A percentile compares a stretch with the other conserved stretches of the same genome.
phyloP scores from a whole-genome alignment of 2,797 vertebrate species.

The Sebastes alutus region DNA sequence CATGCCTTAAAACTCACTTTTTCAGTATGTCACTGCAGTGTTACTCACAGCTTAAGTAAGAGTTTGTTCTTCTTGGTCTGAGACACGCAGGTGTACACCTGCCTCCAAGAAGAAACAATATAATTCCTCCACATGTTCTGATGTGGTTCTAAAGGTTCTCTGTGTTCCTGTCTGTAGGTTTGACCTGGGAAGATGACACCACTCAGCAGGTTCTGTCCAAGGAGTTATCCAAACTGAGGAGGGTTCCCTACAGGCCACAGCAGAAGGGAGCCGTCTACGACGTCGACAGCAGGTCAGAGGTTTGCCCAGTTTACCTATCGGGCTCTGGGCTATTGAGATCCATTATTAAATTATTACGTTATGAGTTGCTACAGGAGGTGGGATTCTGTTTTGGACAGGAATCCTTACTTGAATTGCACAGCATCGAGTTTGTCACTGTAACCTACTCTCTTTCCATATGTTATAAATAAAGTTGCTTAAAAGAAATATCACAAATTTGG shows the following conservation, averaged over 20 bases:
- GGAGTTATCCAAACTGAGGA: constrained; percentile 87
- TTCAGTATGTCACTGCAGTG: background rate
- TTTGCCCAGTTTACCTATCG: background rate
- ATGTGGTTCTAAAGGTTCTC: background rate
- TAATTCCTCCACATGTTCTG: background rate
- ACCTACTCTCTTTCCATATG: no score
- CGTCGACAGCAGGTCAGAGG: constrained; percentile 54
- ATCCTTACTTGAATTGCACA: no score
- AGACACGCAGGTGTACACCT: background rate
- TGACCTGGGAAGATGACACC: constrained; percentile 89
- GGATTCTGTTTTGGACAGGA: no score
- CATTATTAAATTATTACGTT: no score
- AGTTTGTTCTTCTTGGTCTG: background rate
- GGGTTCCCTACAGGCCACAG: constrained; percentile 68
- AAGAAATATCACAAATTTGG: no score
- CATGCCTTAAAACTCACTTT: background rate
- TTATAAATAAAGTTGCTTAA: no score
- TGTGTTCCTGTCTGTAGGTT: constrained; percentile 76
- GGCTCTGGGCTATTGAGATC: background rate
- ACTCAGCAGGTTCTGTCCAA: constrained; percentile 87
- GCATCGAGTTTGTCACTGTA: no score
- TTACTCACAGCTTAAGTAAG: background rate
- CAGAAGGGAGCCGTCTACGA: constrained; percentile 60
- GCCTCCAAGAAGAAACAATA: background rate
- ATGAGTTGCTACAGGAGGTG: no score